Percentiles rank a stretch among this genome's conserved stretches.
Conservation (phyloP, 2,888 invertebrate genomes). For the Lomographa bimaculata region DNA sequence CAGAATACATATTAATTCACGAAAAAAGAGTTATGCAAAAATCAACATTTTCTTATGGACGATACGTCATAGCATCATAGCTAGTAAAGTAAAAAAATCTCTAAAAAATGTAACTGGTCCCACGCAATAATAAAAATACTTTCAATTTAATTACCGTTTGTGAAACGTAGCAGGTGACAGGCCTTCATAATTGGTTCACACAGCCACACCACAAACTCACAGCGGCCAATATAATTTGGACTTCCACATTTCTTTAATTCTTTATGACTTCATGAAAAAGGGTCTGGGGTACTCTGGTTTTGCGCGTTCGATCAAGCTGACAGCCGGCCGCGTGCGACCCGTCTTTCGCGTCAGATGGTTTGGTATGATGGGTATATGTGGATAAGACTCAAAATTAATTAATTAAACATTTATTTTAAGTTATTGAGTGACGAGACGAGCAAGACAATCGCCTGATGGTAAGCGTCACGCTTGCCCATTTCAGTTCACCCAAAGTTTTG, state of each 20-base stretch:
- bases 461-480: too few relatives aligned
- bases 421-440: too few relatives aligned
- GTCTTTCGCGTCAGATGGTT: constrained; percentile 35
- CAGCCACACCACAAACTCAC: constrained; percentile 8
- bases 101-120: too few relatives aligned
- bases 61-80: too few relatives aligned
- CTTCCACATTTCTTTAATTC: constrained; percentile 4
- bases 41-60: too few relatives aligned
- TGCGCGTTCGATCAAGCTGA: constrained; percentile 35
- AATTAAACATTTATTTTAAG: background rate
- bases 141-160: constrained; percentile 8
- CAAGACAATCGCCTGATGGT: too few relatives aligned
- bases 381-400: constrained; percentile 32
- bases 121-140: background rate
- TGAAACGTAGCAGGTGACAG: constrained; percentile 18
- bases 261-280: constrained; percentile 12
- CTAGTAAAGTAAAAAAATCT: too few relatives aligned
- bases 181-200: constrained; percentile 16
- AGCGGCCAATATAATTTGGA: constrained; percentile 6
- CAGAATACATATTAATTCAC: too few relatives aligned
- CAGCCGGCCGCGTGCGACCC: constrained; percentile 25
- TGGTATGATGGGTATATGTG: constrained; percentile 28
- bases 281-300: constrained; percentile 18
- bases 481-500: too few relatives aligned
- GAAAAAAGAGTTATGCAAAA: too few relatives aligned